Conservation (phyloP, 2,113 vertebrate genomes). For the Pteropus alecto region DNA sequence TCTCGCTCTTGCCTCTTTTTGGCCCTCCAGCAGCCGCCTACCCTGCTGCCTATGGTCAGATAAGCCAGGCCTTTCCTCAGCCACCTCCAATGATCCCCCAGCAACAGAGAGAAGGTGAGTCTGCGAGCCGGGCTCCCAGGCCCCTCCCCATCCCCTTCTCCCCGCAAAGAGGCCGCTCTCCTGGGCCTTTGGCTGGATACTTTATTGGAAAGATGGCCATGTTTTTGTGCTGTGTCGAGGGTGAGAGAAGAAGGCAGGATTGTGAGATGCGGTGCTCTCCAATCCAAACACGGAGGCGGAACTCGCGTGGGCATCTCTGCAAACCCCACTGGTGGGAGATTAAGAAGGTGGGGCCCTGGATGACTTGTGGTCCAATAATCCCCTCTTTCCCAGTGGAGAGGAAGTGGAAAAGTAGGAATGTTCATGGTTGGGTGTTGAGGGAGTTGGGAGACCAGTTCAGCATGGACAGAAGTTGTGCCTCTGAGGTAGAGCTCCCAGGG, state of each 20-base stretch:
- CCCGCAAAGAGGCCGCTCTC: not conserved
- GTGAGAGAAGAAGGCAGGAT: not conserved
- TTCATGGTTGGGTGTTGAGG: not conserved
- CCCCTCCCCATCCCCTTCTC: not conserved
- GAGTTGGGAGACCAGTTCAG: no score
- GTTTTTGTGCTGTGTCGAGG: not conserved
- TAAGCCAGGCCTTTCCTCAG: constrained; percentile 99
- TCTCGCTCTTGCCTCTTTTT: constrained; percentile 55
- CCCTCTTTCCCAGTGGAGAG: not conserved
- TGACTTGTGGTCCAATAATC: not conserved
- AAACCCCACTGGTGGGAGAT: not conserved
- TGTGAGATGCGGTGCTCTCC: accelerated
- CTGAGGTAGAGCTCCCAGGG: not conserved
- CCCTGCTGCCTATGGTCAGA: constrained; percentile 99
- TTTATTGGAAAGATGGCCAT: not conserved
- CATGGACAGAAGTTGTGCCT: not conserved
- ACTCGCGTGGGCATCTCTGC: not conserved
- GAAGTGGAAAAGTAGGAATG: not conserved
- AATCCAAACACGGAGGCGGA: accelerated
- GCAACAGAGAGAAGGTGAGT: constrained; percentile 99
- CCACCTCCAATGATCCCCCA: constrained; percentile 98
- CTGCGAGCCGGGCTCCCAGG: not conserved
- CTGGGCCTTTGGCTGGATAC: not conserved
- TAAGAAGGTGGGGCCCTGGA: not conserved
- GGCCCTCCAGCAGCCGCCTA: constrained; percentile 91